Evolutionary conservation across 2,113 vertebrate species (phyloP), one percentile per base, ranked within the genome.

Genomic region (Dendropsophus ebraccatus): DNA sequence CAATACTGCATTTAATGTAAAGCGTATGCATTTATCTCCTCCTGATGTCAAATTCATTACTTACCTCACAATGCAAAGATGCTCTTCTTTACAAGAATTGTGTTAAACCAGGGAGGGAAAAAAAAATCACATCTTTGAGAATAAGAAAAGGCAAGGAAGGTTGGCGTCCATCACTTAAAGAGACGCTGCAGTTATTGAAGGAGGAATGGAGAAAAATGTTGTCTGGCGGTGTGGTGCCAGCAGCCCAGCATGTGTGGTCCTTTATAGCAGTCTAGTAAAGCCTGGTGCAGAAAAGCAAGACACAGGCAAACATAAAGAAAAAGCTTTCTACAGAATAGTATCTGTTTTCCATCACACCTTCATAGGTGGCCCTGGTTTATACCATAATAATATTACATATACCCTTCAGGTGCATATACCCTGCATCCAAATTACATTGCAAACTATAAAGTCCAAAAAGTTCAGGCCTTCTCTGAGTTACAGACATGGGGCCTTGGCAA

Each of bases 1-100:
- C 81, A 83, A 83, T 73, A 56, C 58, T 56, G 67, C 67, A 35
- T 83, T 83, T 72, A 73, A 83, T 73, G 67, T 72, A 73, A 73
- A 72, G 32, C 50, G 81, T 41, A 25, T 54, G 49, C 81, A 70
- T 72, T 72, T 70, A 83, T 70, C 49, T 72, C 37, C 65, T 83
- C 65, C 65, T 41, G 49, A 67, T 83, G 81, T 83, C 81, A 83
- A 23, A 25, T 1, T 52, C 65, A 70, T 83, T 73, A 45, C 81
- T 52, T 70, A 54, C n/a, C 28, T 41, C 65, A 83, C 65, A 83
- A 83, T 83, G 81, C 65, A 81, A 81, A 80, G 60, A 60, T 45
- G 58, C 58, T 65, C 32, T 47, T 28, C 78, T 81, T 45, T 62
- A 81, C n/a, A 5, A 81, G 21, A n/a, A 58, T 7, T n/a, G 78